These are phyloP conservation scores for Hydra vulgaris DNA, from an alignment of 30 jellyfish, hydroid and myxozoan species.

Conservation along the genomic window DNA sequence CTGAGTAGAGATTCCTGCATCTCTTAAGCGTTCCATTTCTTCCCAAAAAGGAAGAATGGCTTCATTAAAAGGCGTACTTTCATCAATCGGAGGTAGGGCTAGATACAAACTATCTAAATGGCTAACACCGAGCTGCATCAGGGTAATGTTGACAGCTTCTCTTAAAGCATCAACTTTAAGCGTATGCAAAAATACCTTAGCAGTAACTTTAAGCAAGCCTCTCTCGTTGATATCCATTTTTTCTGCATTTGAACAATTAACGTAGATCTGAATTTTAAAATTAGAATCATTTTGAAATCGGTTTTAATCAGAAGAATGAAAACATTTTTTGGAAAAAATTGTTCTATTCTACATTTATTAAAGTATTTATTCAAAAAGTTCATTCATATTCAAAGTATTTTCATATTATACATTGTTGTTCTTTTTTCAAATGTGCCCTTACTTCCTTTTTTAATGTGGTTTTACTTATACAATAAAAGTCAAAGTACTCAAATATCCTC, in stretches of 20 bases:
- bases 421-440: too few species aligned
- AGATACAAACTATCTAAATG: slow-evolving; percentile 16
- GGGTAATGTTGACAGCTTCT: slow-evolving; percentile 14
- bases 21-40: slow-evolving; percentile 37
- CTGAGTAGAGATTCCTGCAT: slow-evolving; percentile 28
- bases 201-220: slow-evolving; percentile 28
- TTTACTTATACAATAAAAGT: too few species aligned
- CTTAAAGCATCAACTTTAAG: neutral
- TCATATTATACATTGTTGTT: too few species aligned
- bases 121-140: slow-evolving; percentile 16
- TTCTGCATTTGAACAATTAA: slow-evolving; percentile 26
- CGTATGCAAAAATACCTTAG: slow-evolving; percentile 15
- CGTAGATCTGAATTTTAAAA: neutral
- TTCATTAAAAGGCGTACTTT: slow-evolving; percentile 12
- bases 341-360: too few species aligned
- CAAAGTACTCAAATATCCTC: too few species aligned
- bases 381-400: too few species aligned
- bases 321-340: too few species aligned
- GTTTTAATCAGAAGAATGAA: too few species aligned
- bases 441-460: too few species aligned
- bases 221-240: slow-evolving; percentile 22
- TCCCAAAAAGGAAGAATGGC: slow-evolving; percentile 27
- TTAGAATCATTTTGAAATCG: neutral
- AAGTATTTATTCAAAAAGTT: too few species aligned
- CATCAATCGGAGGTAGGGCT: slow-evolving; percentile 24